A percentile compares a stretch with the other conserved stretches of the same genome.
Evolutionary conservation across 2,113 vertebrate genomes (phyloP).

Genomic region (Microtus ochrogaster): DNA sequence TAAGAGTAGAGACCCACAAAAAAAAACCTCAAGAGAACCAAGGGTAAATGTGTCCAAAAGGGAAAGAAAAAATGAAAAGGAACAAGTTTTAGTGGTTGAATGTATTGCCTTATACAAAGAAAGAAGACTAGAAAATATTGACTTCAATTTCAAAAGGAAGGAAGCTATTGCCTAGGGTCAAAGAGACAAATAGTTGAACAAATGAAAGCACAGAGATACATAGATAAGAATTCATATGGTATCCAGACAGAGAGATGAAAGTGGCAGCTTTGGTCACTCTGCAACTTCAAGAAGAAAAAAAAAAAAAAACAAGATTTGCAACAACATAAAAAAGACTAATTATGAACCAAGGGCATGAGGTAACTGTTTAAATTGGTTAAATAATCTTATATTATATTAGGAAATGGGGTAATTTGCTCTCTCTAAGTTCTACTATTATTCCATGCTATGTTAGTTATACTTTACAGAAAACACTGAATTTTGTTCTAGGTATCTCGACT

Average conservation of each 20-base stretch:
- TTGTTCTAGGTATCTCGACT: constrained; percentile 6
- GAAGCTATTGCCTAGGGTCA: background rate
- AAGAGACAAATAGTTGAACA: background rate
- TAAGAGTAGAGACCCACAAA: background rate
- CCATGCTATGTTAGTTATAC: constrained; percentile 15
- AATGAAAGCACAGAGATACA: constrained; percentile 30
- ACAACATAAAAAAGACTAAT: constrained; percentile 51
- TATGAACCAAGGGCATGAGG: constrained; percentile 32
- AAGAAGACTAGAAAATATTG: constrained; percentile 22
- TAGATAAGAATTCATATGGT: background rate
- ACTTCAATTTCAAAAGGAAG: constrained; percentile 53
- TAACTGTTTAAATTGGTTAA: constrained; percentile 56
- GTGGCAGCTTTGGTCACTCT: background rate
- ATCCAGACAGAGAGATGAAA: background rate
- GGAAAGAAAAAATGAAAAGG: constrained; percentile 29
- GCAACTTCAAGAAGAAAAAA: constrained; percentile 50
- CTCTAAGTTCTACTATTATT: constrained; percentile 40
- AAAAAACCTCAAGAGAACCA: background rate
- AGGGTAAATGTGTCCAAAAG: constrained; percentile 27
- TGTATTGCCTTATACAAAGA: background rate
- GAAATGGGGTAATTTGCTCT: constrained; percentile 9
- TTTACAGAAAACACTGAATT: constrained; percentile 5
- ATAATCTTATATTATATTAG: constrained; percentile 30
- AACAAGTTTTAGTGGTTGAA: constrained; percentile 16
- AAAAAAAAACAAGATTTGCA: constrained; percentile 35